Evolutionary conservation across 2,113 vertebrate species (phyloP).

Genomic region (Falco punctatus): DNA sequence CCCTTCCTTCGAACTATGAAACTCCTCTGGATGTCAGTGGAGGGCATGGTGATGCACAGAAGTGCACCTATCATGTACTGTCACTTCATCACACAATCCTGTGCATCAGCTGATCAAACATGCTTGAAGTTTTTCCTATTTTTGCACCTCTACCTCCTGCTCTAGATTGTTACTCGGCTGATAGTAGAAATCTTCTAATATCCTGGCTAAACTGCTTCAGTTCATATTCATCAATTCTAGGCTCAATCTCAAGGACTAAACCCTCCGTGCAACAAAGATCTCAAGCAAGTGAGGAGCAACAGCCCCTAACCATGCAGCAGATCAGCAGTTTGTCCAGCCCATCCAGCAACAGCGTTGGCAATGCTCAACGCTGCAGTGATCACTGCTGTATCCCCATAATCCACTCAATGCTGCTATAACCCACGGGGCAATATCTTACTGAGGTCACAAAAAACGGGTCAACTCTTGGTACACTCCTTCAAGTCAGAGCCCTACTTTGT

Average conservation of each 20-base stretch:
- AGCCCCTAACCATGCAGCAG: background rate
- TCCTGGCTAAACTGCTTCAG: background rate
- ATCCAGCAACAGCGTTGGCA: background rate
- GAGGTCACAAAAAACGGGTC: background rate
- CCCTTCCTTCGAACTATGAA: background rate
- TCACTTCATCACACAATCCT: background rate
- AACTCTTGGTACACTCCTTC: background rate
- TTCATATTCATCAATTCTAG: background rate
- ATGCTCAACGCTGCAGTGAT: background rate
- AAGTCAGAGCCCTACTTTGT: background rate
- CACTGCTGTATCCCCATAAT: background rate
- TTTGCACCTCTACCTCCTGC: background rate
- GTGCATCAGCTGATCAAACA: background rate
- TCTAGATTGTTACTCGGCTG: background rate
- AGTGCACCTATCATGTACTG: background rate
- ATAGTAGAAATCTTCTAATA: background rate
- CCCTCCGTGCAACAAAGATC: background rate
- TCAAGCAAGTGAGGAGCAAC: background rate
- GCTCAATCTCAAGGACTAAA: background rate
- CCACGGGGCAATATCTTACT: background rate
- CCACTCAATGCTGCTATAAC: background rate
- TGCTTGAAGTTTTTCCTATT: rapidly evolving
- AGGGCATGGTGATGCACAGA: background rate
- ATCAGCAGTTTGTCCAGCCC: background rate
- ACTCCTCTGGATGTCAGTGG: background rate